Evolutionary conservation across 1,140 invertebrate species (phyloP), one percentile per base, ranked within the genome.

Genomic region (Drosophila kepulauana): DNA sequence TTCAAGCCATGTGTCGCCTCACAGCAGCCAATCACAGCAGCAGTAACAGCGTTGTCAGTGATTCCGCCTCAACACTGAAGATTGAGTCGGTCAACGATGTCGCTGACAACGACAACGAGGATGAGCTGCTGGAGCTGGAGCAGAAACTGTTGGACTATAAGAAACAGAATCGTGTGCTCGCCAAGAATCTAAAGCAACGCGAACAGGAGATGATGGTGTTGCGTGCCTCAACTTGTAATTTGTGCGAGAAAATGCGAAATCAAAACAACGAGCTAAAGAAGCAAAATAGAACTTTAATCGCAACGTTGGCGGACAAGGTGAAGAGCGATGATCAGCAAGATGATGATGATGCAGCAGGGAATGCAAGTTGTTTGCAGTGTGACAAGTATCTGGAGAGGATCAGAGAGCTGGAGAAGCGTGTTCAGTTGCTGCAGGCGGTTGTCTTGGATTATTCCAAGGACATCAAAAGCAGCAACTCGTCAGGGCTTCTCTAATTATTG

Each of bases 51-150:
- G 20, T 25, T 25, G 35, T 30, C 10, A 45, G 11, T 6, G 20
- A n/a, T 30, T 49, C 11, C 66, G 68, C 68, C 52, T 75, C 8
- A 62, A 67, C 46, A 61, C 46, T 3, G 16, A 45, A 45, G 0
- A 38, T 66, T 33, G 64, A 75, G 1, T 68, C 59, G 3, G 0
- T 16, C 2, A 64, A 75, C 20, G 35, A 76, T 48, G 15, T 70
- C 30, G 13, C 20, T 3, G 20, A 28, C 6, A 58, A 11, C 38
- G 49, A 75, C n/a, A 74, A 43, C 5, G 84, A 92, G 52, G 91
- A 92, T 45, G 89, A 85, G 54, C 30, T 92, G 28, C 56, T 92
- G 1, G 75, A 75, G 6, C 48, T 92, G n/a, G 91, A 92, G 48
- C 82, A 91, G 15, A 81, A 79, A 54, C 5, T 92, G 5, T 62